Base-by-base conservation (phyloP, 2,888 invertebrate genomes). In the Drosophila kanekoi region DNA sequence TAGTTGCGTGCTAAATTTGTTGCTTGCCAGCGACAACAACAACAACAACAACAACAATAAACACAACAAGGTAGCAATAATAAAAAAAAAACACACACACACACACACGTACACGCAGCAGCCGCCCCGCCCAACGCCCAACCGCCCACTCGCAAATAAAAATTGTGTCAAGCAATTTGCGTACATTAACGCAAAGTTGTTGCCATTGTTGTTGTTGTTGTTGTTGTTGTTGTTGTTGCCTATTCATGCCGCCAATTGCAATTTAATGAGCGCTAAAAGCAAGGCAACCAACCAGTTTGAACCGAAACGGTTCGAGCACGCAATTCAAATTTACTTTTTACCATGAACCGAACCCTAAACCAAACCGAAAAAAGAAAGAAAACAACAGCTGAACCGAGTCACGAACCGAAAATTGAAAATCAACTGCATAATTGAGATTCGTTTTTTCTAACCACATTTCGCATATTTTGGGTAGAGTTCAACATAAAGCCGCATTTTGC, bases 81-180 rank as follows among this genome's bases (percentile, higher is more conserved):
- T 32, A 32, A 18, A 35, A 13, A 51, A 28, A 51, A 40, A 33
- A 14, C 32, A 60, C 52, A 41, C 28, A 58, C 44, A 58, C 44
- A 41, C 43, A 52, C 58, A 69, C 57, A 59, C 48, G 4, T 6
- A n/a, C n/a, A 44, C 11, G 51, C 38, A 71, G 58, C 78, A 66
- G 38, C 58, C 58, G 64, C 57, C 60, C 28, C 52, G 53, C 41
- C 65, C 35, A 44, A 5, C 40, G 5, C 4, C 52, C 37, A 41
- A 41, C 14, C 64, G 37, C 57, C 67, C 52, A 51, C 57, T 40
- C 59, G 10, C 37, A 63, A 47, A 44, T 45, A 47, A 74, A 78
- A 86, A 89, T 88, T 79, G 89, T 86, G 86, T 89, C 88, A 88
- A 86, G 80, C 89, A 89, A 86, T 89, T 86, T 89, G 89, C 86